These are phyloP conservation scores for Hypomesus transpacificus DNA, from an alignment of 2,113 vertebrate species.

Conservation along the genomic window DNA sequence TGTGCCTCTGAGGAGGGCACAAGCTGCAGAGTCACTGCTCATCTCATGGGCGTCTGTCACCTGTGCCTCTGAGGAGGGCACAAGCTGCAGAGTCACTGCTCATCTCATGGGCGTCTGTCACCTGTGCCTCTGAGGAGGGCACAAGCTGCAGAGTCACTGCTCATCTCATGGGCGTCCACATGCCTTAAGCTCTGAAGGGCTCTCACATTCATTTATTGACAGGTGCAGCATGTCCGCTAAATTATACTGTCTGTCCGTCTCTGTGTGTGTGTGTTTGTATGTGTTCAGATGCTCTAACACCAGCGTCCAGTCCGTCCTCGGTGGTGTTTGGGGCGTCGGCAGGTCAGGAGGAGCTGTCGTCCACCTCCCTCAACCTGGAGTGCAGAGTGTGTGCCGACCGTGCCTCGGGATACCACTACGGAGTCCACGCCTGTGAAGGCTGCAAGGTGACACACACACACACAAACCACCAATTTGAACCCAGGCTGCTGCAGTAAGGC, in stretches of 20 bases:
- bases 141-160: too few relatives aligned
- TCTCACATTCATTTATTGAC: background rate
- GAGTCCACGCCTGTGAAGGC: constrained; percentile 97
- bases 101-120: too few relatives aligned
- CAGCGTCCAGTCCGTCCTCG: constrained; percentile 88
- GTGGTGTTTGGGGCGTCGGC: constrained; percentile 63
- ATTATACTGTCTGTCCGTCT: background rate
- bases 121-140: too few relatives aligned
- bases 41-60: too few relatives aligned
- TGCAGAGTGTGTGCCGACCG: constrained; percentile 93
- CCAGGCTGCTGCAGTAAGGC: too few relatives aligned
- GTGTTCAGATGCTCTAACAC: constrained; percentile 84
- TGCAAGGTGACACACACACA: constrained; percentile 83
- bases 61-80: too few relatives aligned
- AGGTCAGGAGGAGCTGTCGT: constrained; percentile 60
- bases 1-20: too few relatives aligned
- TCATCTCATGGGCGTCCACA: too few relatives aligned
- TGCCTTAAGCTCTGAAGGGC: too few relatives aligned
- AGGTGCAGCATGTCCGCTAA: background rate
- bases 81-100: too few relatives aligned
- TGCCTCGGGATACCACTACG: constrained; percentile 96
- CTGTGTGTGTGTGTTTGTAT: background rate
- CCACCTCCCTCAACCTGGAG: constrained; percentile 79
- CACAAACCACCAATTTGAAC: too few relatives aligned
- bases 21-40: too few relatives aligned